Conservation (phyloP, 2,797 vertebrate species). For the Coluber constrictor region DNA sequence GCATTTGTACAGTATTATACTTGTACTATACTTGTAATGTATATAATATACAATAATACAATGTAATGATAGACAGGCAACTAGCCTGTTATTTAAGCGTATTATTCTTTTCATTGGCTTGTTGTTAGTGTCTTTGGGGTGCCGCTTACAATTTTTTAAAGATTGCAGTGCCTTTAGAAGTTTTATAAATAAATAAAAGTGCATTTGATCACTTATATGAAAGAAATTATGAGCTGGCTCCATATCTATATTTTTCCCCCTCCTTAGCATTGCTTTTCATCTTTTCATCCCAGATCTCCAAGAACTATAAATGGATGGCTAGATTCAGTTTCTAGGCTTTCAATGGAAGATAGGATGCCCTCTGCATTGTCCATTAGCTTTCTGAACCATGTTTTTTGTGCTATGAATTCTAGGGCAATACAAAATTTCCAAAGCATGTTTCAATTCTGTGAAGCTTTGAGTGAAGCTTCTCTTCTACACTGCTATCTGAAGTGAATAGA, state of each 20-base stretch:
- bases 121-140: background rate
- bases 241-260: too few relatives aligned
- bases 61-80: background rate
- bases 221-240: background rate
- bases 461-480: background rate
- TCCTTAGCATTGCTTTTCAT: background rate
- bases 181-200: background rate
- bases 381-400: constrained; percentile 29
- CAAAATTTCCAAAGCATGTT: background rate
- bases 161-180: background rate
- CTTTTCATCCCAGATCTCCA: background rate
- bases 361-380: background rate
- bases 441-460: background rate
- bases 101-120: background rate
- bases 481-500: background rate
- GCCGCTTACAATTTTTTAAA: background rate
- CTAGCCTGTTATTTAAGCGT: background rate
- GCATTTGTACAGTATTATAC: background rate
- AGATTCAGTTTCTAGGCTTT: background rate
- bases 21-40: background rate
- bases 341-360: background rate
- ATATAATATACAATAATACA: background rate
- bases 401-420: constrained; percentile 4
- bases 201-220: background rate
- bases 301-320: background rate